Percentiles rank a stretch among this genome's conserved stretches.
These are phyloP conservation scores for Mamestra configurata DNA, from an alignment of 1,140 invertebrate species.

Conservation along the genomic window DNA sequence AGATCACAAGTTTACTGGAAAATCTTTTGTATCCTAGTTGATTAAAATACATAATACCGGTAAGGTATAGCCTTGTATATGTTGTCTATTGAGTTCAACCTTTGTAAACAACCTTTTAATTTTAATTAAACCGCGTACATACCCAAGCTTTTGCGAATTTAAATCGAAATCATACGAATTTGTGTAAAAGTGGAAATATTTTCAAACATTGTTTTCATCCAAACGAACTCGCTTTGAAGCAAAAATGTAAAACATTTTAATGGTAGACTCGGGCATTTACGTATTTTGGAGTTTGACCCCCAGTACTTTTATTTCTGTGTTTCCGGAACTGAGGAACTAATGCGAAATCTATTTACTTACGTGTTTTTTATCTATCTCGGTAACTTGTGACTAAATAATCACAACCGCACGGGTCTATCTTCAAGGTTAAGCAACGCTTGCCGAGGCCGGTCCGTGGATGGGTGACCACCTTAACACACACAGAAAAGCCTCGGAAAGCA, in stretches of 20 bases:
- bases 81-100: not conserved
- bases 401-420: too few species aligned
- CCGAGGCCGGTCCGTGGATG: too few species aligned
- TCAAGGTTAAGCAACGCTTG: too few species aligned
- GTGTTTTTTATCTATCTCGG: too few species aligned
- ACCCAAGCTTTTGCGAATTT: not conserved
- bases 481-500: too few species aligned
- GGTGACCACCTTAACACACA: too few species aligned
- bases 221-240: not conserved
- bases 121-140: not conserved
- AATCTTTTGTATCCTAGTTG: too few species aligned
- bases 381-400: too few species aligned
- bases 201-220: conserved; percentile 25
- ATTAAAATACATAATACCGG: too few species aligned
- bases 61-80: too few species aligned
- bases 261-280: not conserved
- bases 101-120: not conserved
- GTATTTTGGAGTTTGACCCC: not conserved
- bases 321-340: not conserved
- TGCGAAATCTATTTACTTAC: too few species aligned
- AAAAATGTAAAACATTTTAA: conserved; percentile 12
- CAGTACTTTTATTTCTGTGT: not conserved
- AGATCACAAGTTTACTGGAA: too few species aligned
- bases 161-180: not conserved
- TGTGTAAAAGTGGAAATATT: conserved; percentile 16